phyloP scores from a whole-genome alignment of 2,888 invertebrate genomes.

The Colostygia pectinataria region DNA sequence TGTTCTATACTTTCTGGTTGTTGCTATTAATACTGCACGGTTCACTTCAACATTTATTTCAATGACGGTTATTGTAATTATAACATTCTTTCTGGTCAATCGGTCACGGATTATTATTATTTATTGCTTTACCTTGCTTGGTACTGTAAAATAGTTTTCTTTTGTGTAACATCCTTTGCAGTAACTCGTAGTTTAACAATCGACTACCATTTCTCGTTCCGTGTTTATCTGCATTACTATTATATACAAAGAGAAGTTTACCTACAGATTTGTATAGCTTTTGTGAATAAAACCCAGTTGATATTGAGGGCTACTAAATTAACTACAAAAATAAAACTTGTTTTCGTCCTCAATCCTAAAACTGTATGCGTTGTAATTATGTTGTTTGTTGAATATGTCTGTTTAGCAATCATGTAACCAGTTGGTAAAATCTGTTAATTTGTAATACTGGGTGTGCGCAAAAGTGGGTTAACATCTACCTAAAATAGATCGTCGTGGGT shows the following conservation, averaged over 20 bases:
- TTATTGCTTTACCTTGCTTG: slow-evolving; percentile 12
- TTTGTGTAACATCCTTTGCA: slow-evolving; percentile 5
- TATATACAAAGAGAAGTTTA: too few relatives aligned
- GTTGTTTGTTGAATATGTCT: slow-evolving; percentile 22
- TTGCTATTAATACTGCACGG: slow-evolving; percentile 30
- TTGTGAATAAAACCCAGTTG: too few relatives aligned
- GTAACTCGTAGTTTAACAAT: not conserved
- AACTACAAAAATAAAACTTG: not conserved
- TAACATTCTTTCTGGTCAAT: slow-evolving; percentile 20
- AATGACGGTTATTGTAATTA: slow-evolving; percentile 29
- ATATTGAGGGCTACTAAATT: too few relatives aligned
- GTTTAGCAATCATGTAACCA: slow-evolving; percentile 42
- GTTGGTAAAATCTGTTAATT: slow-evolving; percentile 60
- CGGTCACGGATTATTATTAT: slow-evolving; percentile 16
- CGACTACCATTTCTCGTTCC: not conserved
- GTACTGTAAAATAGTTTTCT: not conserved
- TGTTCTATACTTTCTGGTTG: slow-evolving; percentile 36
- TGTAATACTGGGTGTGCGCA: slow-evolving; percentile 56
- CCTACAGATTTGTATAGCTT: too few relatives aligned
- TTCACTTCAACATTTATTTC: slow-evolving; percentile 34
- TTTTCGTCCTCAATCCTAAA: slow-evolving; percentile 15
- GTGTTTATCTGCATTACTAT: not conserved
- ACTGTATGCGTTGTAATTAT: slow-evolving; percentile 11
- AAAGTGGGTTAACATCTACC: slow-evolving; percentile 69
- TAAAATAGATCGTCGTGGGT: slow-evolving; percentile 68